phyloP scores from a whole-genome alignment of 1,140 invertebrate species.

The Trichomalopsis sarcophagae region DNA sequence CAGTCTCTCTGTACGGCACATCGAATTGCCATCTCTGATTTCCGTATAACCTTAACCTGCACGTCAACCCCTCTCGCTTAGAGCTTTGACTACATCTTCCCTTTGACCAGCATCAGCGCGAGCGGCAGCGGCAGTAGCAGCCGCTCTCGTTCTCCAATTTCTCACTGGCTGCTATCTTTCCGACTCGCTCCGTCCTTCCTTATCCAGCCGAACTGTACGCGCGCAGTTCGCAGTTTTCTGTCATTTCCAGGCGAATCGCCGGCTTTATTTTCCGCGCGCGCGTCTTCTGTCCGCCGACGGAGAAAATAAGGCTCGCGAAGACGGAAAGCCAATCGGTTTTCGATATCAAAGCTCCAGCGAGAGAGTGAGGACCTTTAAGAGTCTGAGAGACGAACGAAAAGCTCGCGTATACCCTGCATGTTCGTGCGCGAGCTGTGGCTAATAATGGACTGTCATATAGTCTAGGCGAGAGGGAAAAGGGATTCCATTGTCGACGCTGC shows the following conservation, averaged over 20 bases:
- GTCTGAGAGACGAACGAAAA: neutral
- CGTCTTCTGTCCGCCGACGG: neutral
- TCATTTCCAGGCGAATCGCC: conserved; percentile 13
- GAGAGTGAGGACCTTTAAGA: conserved; percentile 20
- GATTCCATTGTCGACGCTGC: neutral
- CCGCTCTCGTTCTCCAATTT: conserved; percentile 28
- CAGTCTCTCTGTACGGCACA: no score
- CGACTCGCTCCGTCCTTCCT: conserved; percentile 6
- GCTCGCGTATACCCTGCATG: neutral
- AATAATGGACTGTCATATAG: conserved; percentile 39
- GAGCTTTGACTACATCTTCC: conserved; percentile 7
- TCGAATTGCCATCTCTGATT: no score
- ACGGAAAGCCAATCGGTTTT: conserved; percentile 49
- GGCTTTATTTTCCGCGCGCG: conserved; percentile 7
- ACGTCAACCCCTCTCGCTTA: neutral
- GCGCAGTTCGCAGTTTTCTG: neutral
- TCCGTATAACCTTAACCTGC: conserved; percentile 15
- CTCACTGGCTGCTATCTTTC: neutral
- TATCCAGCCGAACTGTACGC: neutral
- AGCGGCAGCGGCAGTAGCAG: neutral
- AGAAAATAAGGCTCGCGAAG: conserved; percentile 23
- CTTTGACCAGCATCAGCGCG: neutral
- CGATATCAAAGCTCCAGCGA: conserved; percentile 40
- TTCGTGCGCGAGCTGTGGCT: conserved; percentile 10
- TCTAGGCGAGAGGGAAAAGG: neutral